Base-by-base conservation (phyloP, 2,113 vertebrate species). In the Anhinga anhinga region DNA sequence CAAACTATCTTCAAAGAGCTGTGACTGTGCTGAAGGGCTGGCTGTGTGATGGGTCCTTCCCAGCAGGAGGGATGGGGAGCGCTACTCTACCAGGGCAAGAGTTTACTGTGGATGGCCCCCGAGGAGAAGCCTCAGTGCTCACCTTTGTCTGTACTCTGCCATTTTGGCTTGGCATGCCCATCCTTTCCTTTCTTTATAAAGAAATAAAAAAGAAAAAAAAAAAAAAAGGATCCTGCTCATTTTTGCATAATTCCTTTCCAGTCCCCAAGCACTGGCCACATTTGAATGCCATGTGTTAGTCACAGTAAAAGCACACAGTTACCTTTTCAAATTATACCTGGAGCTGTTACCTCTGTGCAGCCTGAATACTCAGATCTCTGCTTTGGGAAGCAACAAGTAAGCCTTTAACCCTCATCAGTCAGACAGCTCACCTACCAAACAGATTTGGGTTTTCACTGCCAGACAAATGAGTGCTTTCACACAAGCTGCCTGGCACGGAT, bases 121-220 rank as follows among this genome's bases (percentile, higher is more conserved):
- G 6, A 87, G 63, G 65, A 92, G 69, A 78, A 82, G 50, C 74
- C 82, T 85, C 52, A 50, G 45, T 53, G 66, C 85, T 71, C 36
- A 58, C 73, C 66, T 88, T 81, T 92, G 83, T 86, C 91, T 95
- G 90, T 78, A 72, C 45, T 65, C 59, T 0, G 10, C 47, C 45
- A 0, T 81, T 91, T 38, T 70, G 62, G 79, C 93, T 73, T 55
- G 55, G 61, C 86, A 65, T 56, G 55, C 86, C 95, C 65, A 40
- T 65, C 91, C 78, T 90, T 91, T 59, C 82, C 82, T 83, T 90
- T 83, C 95, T 97, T 93, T 91, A 76, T 84, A 87, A 81, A 93
- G 86, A 96, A 96, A 87, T 88, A 82, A 94, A 91, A 74, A 79
- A 45, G 45, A 32, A 17, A 26, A 61, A 15, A 70, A 8, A 67